Base-by-base conservation (phyloP, 1,140 invertebrate species). In the Luehdorfia chinensis region DNA sequence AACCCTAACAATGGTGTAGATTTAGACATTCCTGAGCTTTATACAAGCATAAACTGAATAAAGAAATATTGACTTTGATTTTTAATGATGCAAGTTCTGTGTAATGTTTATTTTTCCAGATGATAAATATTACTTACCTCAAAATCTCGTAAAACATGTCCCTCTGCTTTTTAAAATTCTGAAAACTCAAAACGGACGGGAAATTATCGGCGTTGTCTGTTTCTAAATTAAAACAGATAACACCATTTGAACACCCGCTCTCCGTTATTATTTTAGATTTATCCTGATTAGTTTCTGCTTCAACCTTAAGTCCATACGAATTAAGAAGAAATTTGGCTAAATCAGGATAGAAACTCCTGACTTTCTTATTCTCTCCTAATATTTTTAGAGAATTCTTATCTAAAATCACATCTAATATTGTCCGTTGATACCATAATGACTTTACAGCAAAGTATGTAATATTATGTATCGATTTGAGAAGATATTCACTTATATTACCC, bases 131-230 rank as follows among this genome's bases (percentile, higher is more conserved):
- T n/a, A n/a, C 56, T 70, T 56, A 87, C 69, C 89, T 89, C 6
- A 93, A 77, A 43, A 94, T 90, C 51, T 94, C 92, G 66, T 94
- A 96, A 74, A 96, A 96, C 28, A 92, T 75, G 76, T 96, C 94
- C 33, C 96, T 88, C 72, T 97, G 95, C 56, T 94, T 94, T 51
- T 93, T 91, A 61, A 96, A 97, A 2, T 90, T 87, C 12, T 91
- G 90, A 75, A 96, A 97, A 28, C 92, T 91, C n/a, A 86, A 60
- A 34, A 90, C 84, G 7, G 90, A 89, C 1, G 93, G 91, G 75
- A 97, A 97, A 67, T 95, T 95, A 12, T 93, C 90, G 15, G 90
- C 88, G 51, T 95, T 95, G 60, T 97, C 95, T 0, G 94, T 95
- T 28, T 97, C 95, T 0, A 70, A 60, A 16, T 86, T 86, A 48